phyloP scores from a whole-genome alignment of 1,140 invertebrate species.

The Agraylea sexmaculata region DNA sequence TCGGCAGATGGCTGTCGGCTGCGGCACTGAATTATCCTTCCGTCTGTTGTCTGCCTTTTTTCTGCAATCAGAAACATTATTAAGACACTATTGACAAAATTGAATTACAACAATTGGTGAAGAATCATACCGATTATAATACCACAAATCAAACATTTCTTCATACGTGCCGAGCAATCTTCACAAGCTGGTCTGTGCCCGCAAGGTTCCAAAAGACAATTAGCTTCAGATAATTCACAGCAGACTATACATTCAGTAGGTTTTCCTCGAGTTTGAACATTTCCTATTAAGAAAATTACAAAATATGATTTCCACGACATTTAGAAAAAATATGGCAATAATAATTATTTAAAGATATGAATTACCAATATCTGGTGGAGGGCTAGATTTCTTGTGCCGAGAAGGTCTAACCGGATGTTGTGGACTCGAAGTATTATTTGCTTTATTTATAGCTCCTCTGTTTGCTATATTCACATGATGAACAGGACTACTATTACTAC shows the following conservation, averaged over 20 bases:
- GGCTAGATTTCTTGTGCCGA: constrained; percentile 14
- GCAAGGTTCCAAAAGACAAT: constrained; percentile 61
- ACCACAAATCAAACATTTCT: constrained; percentile 66
- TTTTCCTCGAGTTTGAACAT: constrained; percentile 21
- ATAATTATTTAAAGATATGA: neutral
- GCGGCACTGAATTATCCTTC: constrained; percentile 36
- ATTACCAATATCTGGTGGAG: constrained; percentile 10
- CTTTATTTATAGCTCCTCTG: constrained; percentile 7
- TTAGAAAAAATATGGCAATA: too few relatives aligned
- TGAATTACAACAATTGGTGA: constrained; percentile 21
- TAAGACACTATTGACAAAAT: neutral
- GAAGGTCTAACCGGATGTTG: constrained; percentile 17
- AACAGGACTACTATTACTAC: constrained; percentile 20
- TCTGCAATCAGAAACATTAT: constrained; percentile 14
- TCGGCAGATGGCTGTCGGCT: constrained; percentile 48
- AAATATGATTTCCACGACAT: too few relatives aligned
- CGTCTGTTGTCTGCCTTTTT: constrained; percentile 33
- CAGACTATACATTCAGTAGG: constrained; percentile 61
- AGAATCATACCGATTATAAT: constrained; percentile 43
- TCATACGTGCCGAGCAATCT: constrained; percentile 67
- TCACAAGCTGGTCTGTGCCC: constrained; percentile 61
- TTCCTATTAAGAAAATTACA: too few relatives aligned
- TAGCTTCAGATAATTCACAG: constrained; percentile 49
- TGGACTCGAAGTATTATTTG: constrained; percentile 17
- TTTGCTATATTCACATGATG: constrained; percentile 11